Percentiles rank a stretch among this genome's conserved stretches.
phyloP scores from a whole-genome alignment of 2,888 invertebrate species.

The Selenia dentaria region DNA sequence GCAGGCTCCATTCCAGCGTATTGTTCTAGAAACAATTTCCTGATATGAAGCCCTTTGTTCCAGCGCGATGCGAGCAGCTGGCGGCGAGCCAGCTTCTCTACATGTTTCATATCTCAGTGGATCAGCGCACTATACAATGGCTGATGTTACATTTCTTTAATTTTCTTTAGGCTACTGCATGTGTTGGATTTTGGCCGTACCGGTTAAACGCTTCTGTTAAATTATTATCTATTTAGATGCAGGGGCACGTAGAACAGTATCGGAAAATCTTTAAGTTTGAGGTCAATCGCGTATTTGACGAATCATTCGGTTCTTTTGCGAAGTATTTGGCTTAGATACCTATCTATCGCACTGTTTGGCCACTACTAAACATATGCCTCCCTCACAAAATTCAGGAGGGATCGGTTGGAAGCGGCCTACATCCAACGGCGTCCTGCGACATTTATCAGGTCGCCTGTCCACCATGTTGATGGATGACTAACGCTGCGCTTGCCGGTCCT shows the following conservation, averaged over 20 bases:
- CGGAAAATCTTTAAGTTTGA: no score
- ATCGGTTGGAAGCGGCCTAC: no score
- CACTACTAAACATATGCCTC: background rate
- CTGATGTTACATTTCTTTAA: slow-evolving; percentile 49
- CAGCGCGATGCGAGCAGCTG: slow-evolving; percentile 74
- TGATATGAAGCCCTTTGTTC: slow-evolving; percentile 77
- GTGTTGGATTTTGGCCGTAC: slow-evolving; percentile 6
- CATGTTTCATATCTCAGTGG: slow-evolving; percentile 79
- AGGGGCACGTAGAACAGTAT: no score
- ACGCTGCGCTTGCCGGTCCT: no score
- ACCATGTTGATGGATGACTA: no score
- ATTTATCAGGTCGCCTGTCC: no score
- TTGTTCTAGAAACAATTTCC: slow-evolving; percentile 76
- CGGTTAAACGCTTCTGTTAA: background rate
- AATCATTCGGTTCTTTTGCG: no score
- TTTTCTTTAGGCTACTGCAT: slow-evolving; percentile 27
- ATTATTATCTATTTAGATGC: background rate
- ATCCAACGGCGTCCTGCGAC: no score
- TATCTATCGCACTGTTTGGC: no score
- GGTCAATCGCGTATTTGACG: no score
- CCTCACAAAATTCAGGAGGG: no score
- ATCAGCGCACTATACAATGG: slow-evolving; percentile 70
- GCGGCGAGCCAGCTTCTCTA: slow-evolving; percentile 67
- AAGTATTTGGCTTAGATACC: no score
- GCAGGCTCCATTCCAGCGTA: slow-evolving; percentile 63